phyloP scores from a whole-genome alignment of 2,113 vertebrate genomes.

The Carassius auratus region DNA sequence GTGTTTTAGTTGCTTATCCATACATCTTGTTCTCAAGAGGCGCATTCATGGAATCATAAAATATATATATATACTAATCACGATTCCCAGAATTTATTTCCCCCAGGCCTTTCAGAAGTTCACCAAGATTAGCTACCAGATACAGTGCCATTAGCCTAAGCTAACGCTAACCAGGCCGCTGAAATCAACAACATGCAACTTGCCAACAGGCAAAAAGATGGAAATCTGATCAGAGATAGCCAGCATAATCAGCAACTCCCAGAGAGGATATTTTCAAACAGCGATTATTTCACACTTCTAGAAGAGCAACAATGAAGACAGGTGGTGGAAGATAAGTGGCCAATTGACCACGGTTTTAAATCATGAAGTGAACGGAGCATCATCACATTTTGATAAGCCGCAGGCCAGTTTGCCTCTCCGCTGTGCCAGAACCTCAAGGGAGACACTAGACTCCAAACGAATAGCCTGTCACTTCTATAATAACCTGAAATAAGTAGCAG shows the following conservation, averaged over 20 bases:
- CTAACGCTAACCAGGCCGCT: background rate
- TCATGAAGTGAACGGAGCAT: conserved; percentile 18
- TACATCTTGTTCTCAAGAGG: conserved; percentile 24
- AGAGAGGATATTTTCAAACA: conserved; percentile 27
- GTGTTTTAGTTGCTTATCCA: conserved; percentile 25
- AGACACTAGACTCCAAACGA: conserved; percentile 35
- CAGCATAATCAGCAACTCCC: background rate
- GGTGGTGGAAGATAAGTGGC: conserved; percentile 37
- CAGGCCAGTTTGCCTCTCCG: conserved; percentile 10
- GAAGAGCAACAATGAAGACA: conserved; percentile 22
- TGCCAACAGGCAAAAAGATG: background rate
- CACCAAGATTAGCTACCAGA: conserved; percentile 12
- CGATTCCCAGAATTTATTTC: background rate
- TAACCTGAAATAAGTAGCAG: conserved; percentile 27
- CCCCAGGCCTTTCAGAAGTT: background rate
- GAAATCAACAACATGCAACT: conserved; percentile 13
- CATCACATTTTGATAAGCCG: conserved; percentile 36
- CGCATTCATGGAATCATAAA: conserved; percentile 17
- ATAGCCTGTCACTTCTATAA: conserved; percentile 32
- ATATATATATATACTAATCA: background rate
- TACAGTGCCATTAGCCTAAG: background rate
- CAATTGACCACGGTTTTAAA: conserved; percentile 30
- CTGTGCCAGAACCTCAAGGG: background rate
- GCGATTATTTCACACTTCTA: conserved; percentile 23
- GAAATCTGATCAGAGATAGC: background rate